Evolutionary conservation across 2,797 vertebrate genomes (phyloP).

Genomic region (Garrulus glandarius): DNA sequence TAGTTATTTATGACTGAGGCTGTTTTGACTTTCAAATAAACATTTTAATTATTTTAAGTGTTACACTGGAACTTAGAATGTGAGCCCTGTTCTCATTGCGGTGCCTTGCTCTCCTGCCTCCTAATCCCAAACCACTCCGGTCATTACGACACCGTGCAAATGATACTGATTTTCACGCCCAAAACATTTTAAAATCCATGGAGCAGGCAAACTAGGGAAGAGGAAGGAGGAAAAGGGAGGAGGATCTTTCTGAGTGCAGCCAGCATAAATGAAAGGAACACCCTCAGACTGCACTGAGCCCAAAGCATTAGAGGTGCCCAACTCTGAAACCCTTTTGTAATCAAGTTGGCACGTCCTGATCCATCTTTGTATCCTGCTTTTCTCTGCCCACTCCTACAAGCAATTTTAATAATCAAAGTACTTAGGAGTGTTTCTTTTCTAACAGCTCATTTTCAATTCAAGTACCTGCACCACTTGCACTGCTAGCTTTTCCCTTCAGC

Average conservation of each 20-base stretch:
- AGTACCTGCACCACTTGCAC: not conserved
- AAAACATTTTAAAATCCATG: not conserved
- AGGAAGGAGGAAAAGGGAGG: not conserved
- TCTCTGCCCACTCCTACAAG: not conserved
- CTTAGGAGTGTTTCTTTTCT: not conserved
- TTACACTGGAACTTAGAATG: slow-evolving; percentile 21
- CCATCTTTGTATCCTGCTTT: not conserved
- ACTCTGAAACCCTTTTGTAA: not conserved
- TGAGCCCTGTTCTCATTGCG: not conserved
- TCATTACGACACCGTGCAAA: not conserved
- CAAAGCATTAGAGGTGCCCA: not conserved
- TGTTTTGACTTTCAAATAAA: slow-evolving; percentile 70
- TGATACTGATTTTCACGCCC: not conserved
- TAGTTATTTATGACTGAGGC: slow-evolving; percentile 58
- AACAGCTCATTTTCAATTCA: not conserved
- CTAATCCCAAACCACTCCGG: not conserved
- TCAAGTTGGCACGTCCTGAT: not conserved
- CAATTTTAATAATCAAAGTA: not conserved
- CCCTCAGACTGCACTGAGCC: not conserved
- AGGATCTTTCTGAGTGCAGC: accelerated
- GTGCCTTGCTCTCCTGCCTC: not conserved
- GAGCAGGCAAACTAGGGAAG: not conserved
- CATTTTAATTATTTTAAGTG: slow-evolving; percentile 72
- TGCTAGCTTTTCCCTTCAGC: not conserved
- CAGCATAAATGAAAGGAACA: not conserved